phyloP scores from a whole-genome alignment of 2,797 vertebrate genomes.

The Gambelia wislizenii region DNA sequence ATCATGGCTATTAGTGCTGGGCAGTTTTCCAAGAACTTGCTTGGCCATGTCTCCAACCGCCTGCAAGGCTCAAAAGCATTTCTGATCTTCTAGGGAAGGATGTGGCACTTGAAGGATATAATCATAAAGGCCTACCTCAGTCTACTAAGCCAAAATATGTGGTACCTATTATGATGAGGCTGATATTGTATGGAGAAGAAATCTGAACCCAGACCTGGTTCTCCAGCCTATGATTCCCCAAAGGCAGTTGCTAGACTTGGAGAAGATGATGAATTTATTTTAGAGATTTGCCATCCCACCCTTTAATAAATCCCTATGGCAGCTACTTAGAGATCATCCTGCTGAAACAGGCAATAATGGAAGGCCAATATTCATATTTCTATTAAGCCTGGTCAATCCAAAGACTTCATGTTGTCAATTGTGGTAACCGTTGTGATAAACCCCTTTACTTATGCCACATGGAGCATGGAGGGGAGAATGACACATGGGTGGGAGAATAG shows the following conservation, averaged over 20 bases:
- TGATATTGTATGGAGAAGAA: not conserved
- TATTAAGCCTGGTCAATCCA: not conserved
- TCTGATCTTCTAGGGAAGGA: not conserved
- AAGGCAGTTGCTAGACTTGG: not conserved
- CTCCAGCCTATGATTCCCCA: not conserved
- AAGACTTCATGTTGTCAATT: not conserved
- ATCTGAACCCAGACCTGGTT: not conserved
- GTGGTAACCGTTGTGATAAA: not conserved
- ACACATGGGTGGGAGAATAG: not conserved
- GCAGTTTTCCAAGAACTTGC: slow-evolving; percentile 4
- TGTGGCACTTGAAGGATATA: not conserved
- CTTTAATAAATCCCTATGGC: not conserved
- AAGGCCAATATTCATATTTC: not conserved
- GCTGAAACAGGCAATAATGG: not conserved
- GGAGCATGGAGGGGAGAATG: not conserved
- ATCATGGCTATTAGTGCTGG: not conserved
- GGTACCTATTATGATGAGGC: not conserved
- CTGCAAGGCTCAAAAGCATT: not conserved
- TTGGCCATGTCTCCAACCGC: not conserved
- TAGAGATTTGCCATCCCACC: not conserved
- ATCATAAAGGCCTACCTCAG: not conserved
- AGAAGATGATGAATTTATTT: not conserved
- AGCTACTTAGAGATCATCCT: not conserved
- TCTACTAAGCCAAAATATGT: not conserved
- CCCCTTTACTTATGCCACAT: no score